phyloP scores from a whole-genome alignment of 2,113 vertebrate species.

The Tachycineta bicolor region DNA sequence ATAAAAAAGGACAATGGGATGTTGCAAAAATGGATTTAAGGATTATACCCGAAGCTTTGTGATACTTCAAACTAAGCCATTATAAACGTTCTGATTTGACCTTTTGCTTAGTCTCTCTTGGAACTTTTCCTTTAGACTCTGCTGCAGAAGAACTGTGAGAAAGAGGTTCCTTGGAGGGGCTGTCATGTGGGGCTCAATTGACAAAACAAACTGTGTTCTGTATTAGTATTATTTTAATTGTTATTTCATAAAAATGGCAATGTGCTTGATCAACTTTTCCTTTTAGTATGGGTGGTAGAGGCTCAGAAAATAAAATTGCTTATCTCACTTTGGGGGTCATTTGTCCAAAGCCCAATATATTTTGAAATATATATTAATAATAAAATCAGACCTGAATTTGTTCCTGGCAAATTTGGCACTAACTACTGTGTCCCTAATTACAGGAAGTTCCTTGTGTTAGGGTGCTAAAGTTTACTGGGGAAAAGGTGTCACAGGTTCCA shows the following conservation, averaged over 20 bases:
- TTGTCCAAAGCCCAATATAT: neutral
- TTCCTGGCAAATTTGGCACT: neutral
- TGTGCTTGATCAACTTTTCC: neutral
- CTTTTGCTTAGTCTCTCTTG: neutral
- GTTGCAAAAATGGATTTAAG: slow-evolving; percentile 22
- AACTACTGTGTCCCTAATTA: neutral
- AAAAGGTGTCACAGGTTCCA: neutral
- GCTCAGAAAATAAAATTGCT: neutral
- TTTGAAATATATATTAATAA: neutral
- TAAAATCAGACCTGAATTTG: neutral
- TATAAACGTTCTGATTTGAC: neutral
- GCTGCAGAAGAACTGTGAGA: neutral
- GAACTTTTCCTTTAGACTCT: neutral
- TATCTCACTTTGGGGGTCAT: neutral
- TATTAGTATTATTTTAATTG: neutral
- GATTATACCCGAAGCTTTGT: neutral
- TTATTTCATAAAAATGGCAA: neutral
- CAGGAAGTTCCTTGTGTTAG: neutral
- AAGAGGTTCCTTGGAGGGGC: neutral
- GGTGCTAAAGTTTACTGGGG: neutral
- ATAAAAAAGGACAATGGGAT: neutral
- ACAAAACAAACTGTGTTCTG: neutral
- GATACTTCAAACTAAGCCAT: neutral
- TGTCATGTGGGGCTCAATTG: neutral
- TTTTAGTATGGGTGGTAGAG: neutral